Evolutionary conservation across 2,797 vertebrate species (phyloP).

Genomic region (Phataginus tetradactyla): DNA sequence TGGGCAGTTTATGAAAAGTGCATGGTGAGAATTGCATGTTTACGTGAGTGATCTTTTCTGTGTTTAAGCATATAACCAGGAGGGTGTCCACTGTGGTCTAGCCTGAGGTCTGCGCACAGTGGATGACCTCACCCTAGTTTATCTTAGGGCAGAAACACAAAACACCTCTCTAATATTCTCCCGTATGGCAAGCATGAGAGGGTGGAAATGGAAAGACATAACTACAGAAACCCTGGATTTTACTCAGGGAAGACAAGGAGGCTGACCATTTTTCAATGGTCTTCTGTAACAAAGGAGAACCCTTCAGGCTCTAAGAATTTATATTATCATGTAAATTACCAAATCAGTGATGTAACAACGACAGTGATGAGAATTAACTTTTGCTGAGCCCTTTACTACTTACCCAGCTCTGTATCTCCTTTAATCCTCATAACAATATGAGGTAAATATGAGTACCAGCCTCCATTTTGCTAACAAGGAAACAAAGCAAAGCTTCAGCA

Average conservation of each 20-base stretch:
- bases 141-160: background rate
- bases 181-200: background rate
- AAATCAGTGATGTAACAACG: background rate
- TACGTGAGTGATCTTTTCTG: background rate
- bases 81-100: background rate
- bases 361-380: background rate
- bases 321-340: background rate
- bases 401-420: background rate
- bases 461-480: background rate
- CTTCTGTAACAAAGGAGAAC: background rate
- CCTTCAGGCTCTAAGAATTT: background rate
- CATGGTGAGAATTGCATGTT: background rate
- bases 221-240: background rate
- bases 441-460: background rate
- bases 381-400: background rate
- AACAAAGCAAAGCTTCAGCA: background rate
- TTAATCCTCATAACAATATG: background rate
- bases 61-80: background rate
- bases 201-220: background rate
- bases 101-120: background rate
- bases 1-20: background rate
- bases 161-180: background rate
- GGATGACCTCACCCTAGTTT: background rate
- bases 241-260: background rate
- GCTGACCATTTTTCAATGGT: background rate